Evolutionary conservation across 37 sponge, comb jelly and placozoan genomes (phyloP), one percentile per base, ranked within the genome.

Genomic region (Mnemiopsis leidyi): DNA sequence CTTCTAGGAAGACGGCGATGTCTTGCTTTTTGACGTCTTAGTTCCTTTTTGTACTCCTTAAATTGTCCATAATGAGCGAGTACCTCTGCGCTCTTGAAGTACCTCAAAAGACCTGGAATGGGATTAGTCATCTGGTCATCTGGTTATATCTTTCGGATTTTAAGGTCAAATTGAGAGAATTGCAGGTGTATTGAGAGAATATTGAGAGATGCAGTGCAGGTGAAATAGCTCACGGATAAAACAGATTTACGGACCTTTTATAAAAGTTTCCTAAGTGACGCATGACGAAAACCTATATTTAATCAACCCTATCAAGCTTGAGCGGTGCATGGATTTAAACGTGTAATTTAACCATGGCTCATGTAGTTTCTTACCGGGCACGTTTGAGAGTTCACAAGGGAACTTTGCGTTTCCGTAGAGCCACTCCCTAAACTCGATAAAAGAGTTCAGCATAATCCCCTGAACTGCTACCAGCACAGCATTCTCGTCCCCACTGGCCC

Each of bases 351-450:
- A n/a, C n/a, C n/a, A n/a, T n/a, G n/a, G n/a, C n/a, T n/a, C n/a
- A n/a, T n/a, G n/a, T n/a, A n/a, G n/a, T n/a, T 28, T 23, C 75
- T 7, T 71, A 71, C 75, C 75, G 3, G 75, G 30, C n/a, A 29
- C n/a, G 20, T 71, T 28, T 23, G 25, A n/a, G 3, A 28, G 5
- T 23, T 71, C 75, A 18, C 75, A 71, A 28, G 75, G 75, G 75
- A 29, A 71, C 75, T 71, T 71, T 13, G 75, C 75, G 75, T 71
- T n/a, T 23, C 75, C 75, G n/a, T 71, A 71, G 75, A 71, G 75
- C 75, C 75, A 71, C 30, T 71, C 75, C 5, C 75, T 71, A 25
- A 71, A 71, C 75, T 71, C 30, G 5, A 71, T 71, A 25, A 71
- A 71, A 5, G 30, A 23, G 30, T 71, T 28, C 5, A 71, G n/a